A percentile compares a stretch with the other conserved stretches of the same genome.
Conservation (phyloP, 2,113 vertebrate genomes). For the Pipa parva region DNA sequence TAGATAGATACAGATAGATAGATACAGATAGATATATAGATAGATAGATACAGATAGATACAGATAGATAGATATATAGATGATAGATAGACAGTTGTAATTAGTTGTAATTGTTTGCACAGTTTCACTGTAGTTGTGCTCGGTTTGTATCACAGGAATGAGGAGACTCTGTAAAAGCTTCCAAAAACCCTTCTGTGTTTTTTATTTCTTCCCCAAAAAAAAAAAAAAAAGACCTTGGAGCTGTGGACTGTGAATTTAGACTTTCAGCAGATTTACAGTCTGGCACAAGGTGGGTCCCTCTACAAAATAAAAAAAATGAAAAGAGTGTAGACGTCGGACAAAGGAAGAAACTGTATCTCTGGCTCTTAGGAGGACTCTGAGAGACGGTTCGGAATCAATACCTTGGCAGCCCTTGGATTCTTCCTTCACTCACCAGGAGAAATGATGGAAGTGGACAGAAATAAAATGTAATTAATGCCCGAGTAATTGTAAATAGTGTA, state of each 20-base stretch:
- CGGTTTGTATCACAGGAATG: slow-evolving; percentile 8
- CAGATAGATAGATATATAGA: no score
- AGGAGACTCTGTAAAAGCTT: not conserved
- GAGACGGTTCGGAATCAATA: slow-evolving; percentile 9
- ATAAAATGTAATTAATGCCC: not conserved
- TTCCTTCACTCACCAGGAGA: not conserved
- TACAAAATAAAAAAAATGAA: not conserved
- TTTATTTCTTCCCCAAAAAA: not conserved
- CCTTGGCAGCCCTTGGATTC: not conserved
- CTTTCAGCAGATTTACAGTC: not conserved
- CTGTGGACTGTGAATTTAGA: not conserved
- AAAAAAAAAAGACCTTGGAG: not conserved
- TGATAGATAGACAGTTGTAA: no score
- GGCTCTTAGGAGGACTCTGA: no score
- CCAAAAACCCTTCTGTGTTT: slow-evolving; percentile 8
- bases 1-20: no score
- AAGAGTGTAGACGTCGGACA: no score
- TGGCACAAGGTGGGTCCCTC: not conserved
- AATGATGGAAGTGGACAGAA: not conserved
- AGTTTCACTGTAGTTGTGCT: no score
- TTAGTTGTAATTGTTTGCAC: no score
- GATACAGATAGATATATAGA: no score
- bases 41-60: no score
- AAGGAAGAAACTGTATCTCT: no score
- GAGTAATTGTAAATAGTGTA: not conserved